These are phyloP conservation scores for Chelonia mydas DNA, from an alignment of 2,797 vertebrate genomes.

Conservation along the genomic window DNA sequence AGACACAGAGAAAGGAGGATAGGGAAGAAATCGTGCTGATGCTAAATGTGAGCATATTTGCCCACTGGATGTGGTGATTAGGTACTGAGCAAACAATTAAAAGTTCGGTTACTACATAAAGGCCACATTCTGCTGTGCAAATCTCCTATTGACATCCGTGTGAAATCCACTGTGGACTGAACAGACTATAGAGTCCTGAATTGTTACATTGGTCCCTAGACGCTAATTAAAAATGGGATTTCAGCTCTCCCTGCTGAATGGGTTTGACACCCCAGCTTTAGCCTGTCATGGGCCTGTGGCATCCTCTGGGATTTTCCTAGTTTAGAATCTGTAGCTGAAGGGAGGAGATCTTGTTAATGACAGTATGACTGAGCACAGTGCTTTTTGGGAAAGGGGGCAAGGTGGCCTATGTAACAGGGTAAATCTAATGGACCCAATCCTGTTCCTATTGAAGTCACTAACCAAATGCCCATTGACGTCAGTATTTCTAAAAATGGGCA, in stretches of 20 bases:
- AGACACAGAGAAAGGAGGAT: not conserved
- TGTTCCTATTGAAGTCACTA: not conserved
- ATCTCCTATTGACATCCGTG: not conserved
- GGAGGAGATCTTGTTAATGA: not conserved
- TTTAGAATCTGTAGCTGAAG: not conserved
- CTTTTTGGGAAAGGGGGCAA: not conserved
- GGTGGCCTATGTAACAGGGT: not conserved
- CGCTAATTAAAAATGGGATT: not conserved
- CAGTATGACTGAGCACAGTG: not conserved
- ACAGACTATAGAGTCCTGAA: not conserved
- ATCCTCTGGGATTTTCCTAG: not conserved
- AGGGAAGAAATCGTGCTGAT: not conserved
- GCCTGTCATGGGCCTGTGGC: accelerated
- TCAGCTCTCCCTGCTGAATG: not conserved
- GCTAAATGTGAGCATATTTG: not conserved
- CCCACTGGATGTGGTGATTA: not conserved
- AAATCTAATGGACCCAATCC: not conserved
- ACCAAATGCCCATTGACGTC: not conserved
- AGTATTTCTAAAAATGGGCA: not conserved
- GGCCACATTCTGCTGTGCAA: not conserved
- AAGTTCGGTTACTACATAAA: not conserved
- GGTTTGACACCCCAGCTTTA: not conserved
- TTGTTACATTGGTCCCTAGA: not conserved
- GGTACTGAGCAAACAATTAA: not conserved
- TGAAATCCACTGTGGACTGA: not conserved